These are phyloP conservation scores for Buteo buteo DNA, from an alignment of 2,113 vertebrate species.

Conservation along the genomic window DNA sequence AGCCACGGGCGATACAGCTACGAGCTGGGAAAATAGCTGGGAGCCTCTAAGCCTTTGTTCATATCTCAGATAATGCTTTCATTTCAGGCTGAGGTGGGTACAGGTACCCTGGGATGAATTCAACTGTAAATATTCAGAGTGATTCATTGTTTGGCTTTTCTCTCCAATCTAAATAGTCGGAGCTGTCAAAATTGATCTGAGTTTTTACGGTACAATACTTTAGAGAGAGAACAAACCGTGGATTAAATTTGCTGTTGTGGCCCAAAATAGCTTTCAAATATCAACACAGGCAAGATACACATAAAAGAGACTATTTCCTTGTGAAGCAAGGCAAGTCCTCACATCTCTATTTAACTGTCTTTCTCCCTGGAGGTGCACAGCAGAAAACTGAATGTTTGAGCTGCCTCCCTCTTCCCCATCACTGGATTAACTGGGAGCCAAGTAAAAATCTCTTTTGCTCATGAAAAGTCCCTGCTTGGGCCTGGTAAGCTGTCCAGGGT, in stretches of 20 bases:
- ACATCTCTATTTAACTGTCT: slow-evolving; percentile 45
- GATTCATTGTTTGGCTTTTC: slow-evolving; percentile 66
- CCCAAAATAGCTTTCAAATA: slow-evolving; percentile 65
- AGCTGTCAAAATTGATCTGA: slow-evolving; percentile 67
- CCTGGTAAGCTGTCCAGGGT: background rate
- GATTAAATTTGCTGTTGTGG: slow-evolving; percentile 62
- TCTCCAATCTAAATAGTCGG: slow-evolving; percentile 57
- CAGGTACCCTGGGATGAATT: slow-evolving; percentile 56
- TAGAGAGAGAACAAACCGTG: slow-evolving; percentile 51
- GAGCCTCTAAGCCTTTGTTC: background rate
- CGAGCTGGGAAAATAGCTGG: background rate
- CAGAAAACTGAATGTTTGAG: background rate
- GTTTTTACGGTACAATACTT: slow-evolving; percentile 45
- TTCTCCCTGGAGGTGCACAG: slow-evolving; percentile 18
- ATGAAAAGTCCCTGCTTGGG: background rate
- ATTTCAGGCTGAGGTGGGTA: slow-evolving; percentile 35
- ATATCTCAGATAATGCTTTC: background rate
- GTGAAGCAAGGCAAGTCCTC: slow-evolving; percentile 46
- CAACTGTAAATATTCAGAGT: slow-evolving; percentile 64
- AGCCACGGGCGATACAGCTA: background rate
- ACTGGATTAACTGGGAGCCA: background rate
- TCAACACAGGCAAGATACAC: slow-evolving; percentile 52
- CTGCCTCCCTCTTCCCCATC: background rate
- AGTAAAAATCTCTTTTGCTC: background rate
- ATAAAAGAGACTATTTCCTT: slow-evolving; percentile 51